Evolutionary conservation across 2,888 invertebrate genomes (phyloP), one percentile per base, ranked within the genome.

Genomic region (Blomia tropicalis): DNA sequence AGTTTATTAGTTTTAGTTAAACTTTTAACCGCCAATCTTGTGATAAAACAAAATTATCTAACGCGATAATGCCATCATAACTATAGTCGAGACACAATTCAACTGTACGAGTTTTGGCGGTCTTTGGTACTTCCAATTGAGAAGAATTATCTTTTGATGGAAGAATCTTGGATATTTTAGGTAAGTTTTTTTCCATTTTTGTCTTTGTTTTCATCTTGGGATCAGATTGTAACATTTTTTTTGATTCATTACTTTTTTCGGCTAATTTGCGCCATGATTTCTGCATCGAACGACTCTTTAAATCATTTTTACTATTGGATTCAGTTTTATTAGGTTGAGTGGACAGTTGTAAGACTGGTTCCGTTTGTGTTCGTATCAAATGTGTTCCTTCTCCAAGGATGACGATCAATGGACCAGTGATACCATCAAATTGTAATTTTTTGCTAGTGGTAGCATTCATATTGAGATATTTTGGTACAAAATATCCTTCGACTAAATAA

Each of bases 381-480:
- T 56, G 56, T 30, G 56, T 56, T 19, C 56, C 56, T 31, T 56
- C 56, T 3, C 25, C 25, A 19, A 56, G 14, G 11, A 56, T 56
- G 14, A 56, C 23, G 11, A 56, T 56, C 23, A 14, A 29, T 29
- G 56, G 56, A 36, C 29, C 23, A 2, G 19, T 30, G 27, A 14
- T 14, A 19, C 51, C 7, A 47, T 47, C 51, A 14, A 47, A n/a
- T 7, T 47, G 7, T 7, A 47, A 19, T n/a, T 41, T 14, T 25
- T 22, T 25, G 51, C 22, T 47, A n/a, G 22, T 47, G 11, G 22
- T n/a, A 7, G 7, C 11, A 23, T 47, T 23, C 11, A 14, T 14
- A 31, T 56, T 56, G 25, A 56, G 30, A 25, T 29, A 56, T 19
- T 29, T 56, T 29, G 56, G 11, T 22, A n/a, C 36, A 7, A 56